Percentiles rank a stretch among this genome's conserved stretches.
Conservation (phyloP, 2,888 invertebrate species). For the Agrilus mali region DNA sequence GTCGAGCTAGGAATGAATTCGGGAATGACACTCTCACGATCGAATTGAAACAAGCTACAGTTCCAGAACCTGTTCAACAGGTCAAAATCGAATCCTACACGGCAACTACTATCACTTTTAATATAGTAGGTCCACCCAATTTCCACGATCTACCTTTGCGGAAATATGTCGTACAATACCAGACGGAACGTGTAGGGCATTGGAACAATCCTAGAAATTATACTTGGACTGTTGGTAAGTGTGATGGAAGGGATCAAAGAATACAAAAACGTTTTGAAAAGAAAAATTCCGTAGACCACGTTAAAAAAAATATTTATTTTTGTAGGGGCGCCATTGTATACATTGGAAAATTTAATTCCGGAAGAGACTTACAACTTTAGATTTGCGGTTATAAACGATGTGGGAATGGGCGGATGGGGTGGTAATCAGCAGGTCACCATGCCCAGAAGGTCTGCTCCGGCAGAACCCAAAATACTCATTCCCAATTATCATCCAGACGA, state of each 20-base stretch:
- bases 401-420: conserved; percentile 64
- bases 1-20: conserved; percentile 64
- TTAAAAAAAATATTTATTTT: conserved; percentile 3
- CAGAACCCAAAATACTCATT: conserved; percentile 50
- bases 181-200: conserved; percentile 48
- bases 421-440: conserved; percentile 52
- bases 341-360: conserved; percentile 66
- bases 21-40: conserved; percentile 58
- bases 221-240: conserved; percentile 61
- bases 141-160: conserved; percentile 64
- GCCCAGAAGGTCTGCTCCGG: conserved; percentile 66
- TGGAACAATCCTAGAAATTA: conserved; percentile 60
- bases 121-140: conserved; percentile 60
- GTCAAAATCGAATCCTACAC: conserved; percentile 57
- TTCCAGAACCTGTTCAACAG: conserved; percentile 53
- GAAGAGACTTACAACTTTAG: conserved; percentile 68
- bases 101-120: conserved; percentile 75
- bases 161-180: conserved; percentile 64
- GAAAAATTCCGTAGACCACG: not conserved
- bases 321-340: conserved; percentile 55
- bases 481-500: conserved; percentile 29
- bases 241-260: not conserved
- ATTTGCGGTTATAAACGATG: conserved; percentile 75
- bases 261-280: not conserved
- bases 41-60: conserved; percentile 58